These are phyloP conservation scores for Drosophila nebulosa DNA, from an alignment of 1,140 invertebrate genomes.

Conservation along the genomic window DNA sequence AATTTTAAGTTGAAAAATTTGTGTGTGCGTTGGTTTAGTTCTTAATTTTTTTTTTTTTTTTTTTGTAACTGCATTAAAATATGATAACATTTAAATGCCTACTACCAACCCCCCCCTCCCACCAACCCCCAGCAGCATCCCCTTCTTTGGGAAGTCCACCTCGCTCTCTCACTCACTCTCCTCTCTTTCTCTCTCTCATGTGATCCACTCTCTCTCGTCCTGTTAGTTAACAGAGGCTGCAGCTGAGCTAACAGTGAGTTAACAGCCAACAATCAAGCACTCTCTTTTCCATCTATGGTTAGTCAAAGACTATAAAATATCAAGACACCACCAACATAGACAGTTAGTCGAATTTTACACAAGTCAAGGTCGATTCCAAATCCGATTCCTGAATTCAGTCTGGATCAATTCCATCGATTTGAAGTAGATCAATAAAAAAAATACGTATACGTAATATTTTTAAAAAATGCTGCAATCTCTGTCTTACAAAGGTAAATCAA, in stretches of 20 bases:
- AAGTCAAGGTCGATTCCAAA: not conserved
- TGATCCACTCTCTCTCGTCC: not conserved
- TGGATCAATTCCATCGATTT: not conserved
- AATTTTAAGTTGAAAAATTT: not conserved
- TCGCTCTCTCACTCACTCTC: not conserved
- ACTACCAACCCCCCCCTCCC: not conserved
- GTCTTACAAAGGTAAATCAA: not conserved
- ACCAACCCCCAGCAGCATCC: not conserved
- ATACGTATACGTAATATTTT: not conserved
- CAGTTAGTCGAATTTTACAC: not conserved
- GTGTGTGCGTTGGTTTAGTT: no score
- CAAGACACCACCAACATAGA: not conserved
- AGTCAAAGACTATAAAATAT: not conserved
- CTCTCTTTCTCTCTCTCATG: not conserved
- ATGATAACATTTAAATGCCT: not conserved
- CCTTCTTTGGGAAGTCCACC: no score
- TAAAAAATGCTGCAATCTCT: not conserved
- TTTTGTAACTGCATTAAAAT: not conserved
- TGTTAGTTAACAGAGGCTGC: not conserved
- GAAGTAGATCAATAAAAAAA: no score
- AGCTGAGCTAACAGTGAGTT: not conserved
- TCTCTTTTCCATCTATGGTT: not conserved
- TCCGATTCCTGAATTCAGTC: not conserved
- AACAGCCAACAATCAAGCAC: not conserved
- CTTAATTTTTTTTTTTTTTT: not conserved